These are phyloP conservation scores for Hucho hucho DNA, from an alignment of 2,113 vertebrate genomes.

Conservation along the genomic window DNA sequence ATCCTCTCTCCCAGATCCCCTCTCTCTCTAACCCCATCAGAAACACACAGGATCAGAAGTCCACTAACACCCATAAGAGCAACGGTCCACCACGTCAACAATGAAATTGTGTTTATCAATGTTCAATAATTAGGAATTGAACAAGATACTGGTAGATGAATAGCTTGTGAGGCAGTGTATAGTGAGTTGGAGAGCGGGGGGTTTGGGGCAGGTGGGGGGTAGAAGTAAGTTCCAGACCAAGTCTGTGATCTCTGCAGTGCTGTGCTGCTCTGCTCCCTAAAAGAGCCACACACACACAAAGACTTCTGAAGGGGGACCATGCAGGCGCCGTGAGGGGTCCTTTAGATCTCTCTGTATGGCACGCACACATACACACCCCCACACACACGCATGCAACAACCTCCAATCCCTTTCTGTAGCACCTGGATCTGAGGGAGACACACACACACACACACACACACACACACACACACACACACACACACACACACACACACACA, in stretches of 20 bases:
- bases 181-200: neutral
- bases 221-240: neutral
- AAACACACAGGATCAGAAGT: neutral
- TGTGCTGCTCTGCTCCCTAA: conserved; percentile 4
- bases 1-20: neutral
- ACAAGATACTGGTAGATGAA: neutral
- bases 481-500: no score
- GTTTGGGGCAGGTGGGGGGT: conserved; percentile 10
- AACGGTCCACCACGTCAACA: no score
- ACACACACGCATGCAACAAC: no score
- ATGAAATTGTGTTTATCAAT: neutral
- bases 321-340: neutral
- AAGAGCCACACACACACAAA: conserved; percentile 29
- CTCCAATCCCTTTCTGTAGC: no score
- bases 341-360: conserved; percentile 14
- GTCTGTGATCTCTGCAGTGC: no score
- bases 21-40: no score
- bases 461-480: no score
- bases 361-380: no score
- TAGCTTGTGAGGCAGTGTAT: neutral
- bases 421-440: no score
- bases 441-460: no score
- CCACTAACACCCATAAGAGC: no score
- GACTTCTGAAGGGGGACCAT: neutral
- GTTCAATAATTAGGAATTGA: neutral